Conservation (phyloP, 2,888 invertebrate genomes). For the Ormyrus pomaceus region DNA sequence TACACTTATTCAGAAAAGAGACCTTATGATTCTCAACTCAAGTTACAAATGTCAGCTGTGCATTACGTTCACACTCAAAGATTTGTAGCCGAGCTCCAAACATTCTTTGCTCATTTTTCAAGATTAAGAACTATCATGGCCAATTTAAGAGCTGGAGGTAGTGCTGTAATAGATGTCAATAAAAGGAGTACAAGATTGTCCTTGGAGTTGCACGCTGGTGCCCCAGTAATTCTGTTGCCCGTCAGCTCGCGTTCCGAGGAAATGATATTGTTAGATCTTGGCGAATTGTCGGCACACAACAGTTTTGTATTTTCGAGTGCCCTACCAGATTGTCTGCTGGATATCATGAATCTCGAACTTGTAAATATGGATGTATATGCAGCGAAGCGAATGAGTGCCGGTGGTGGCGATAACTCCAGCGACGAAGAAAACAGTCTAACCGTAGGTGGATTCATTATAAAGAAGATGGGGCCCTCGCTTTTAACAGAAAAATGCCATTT, state of each 20-base stretch:
- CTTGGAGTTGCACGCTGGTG: constrained; percentile 82
- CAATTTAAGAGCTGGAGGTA: constrained; percentile 81
- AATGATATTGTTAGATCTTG: constrained; percentile 88
- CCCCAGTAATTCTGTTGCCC: constrained; percentile 92
- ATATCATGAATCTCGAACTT: constrained; percentile 85
- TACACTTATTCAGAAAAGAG: constrained; percentile 69
- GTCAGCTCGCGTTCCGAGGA: constrained; percentile 87
- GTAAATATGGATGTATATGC: constrained; percentile 87
- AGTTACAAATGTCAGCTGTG: constrained; percentile 91
- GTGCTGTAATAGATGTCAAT: constrained; percentile 75
- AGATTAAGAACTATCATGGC: constrained; percentile 88
- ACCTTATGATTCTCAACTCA: constrained; percentile 82
- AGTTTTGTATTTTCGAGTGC: constrained; percentile 82
- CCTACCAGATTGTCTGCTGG: constrained; percentile 80
- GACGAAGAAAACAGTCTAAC: constrained; percentile 65
- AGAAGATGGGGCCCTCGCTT: constrained; percentile 81
- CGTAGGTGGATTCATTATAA: constrained; percentile 77
- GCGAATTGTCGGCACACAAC: constrained; percentile 87
- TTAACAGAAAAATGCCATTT: constrained; percentile 90
- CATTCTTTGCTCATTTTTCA: constrained; percentile 90
- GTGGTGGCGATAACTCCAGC: constrained; percentile 60
- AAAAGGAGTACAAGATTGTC: constrained; percentile 77
- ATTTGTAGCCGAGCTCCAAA: constrained; percentile 91
- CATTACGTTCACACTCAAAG: constrained; percentile 95
- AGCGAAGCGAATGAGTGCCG: constrained; percentile 76